A percentile compares a stretch with the other conserved stretches of the same genome.
Conservation (phyloP, 2,113 vertebrate genomes). For the Toxotes chatareus region DNA sequence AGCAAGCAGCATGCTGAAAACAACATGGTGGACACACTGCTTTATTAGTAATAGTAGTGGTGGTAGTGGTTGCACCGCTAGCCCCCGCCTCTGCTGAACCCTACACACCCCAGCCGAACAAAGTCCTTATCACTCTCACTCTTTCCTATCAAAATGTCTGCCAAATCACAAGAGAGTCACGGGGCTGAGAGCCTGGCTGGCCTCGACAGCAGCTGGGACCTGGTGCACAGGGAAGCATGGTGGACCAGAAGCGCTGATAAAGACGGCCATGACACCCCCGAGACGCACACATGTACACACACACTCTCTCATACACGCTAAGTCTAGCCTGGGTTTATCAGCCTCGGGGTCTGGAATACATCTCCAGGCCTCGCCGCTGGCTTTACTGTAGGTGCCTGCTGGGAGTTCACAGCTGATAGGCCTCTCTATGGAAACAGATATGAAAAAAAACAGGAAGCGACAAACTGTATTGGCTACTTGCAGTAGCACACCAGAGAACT, state of each 20-base stretch:
- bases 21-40: constrained; percentile 37
- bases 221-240: constrained; percentile 54
- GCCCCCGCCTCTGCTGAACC: constrained; percentile 33
- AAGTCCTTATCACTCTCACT: constrained; percentile 73
- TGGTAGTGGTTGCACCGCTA: constrained; percentile 13
- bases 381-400: constrained; percentile 46
- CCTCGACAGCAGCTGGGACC: constrained; percentile 58
- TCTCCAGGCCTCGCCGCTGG: constrained; percentile 48
- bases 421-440: constrained; percentile 45
- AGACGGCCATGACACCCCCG: constrained; percentile 67
- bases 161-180: constrained; percentile 80
- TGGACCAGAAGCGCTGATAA: constrained; percentile 72
- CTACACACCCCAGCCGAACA: constrained; percentile 42
- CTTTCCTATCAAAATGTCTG: constrained; percentile 81
- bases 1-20: constrained; percentile 9
- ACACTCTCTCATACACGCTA: constrained; percentile 2
- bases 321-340: constrained; percentile 65
- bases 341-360: constrained; percentile 66
- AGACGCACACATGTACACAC: constrained; percentile 32
- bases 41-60: constrained; percentile 4
- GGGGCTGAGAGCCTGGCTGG: constrained; percentile 66
- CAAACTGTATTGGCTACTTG: constrained; percentile 2
- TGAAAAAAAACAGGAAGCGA: constrained; percentile 42
- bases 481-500: neutral
- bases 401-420: constrained; percentile 58